Evolutionary conservation across 2,797 vertebrate genomes (phyloP).

Genomic region (Phataginus tetradactyla): DNA sequence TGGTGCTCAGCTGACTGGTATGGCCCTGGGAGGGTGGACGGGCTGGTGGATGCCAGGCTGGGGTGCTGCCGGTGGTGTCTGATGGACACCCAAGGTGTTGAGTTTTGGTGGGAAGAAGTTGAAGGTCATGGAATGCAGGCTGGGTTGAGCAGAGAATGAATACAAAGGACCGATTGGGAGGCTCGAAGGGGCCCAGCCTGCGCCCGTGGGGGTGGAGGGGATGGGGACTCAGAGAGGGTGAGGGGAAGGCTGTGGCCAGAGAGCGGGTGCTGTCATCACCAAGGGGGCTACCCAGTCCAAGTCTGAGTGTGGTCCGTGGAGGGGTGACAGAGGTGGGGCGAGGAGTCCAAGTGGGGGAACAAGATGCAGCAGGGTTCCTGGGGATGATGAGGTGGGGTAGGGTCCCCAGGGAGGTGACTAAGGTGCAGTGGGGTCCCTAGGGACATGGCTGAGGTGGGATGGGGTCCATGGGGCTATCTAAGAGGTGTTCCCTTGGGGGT

Average conservation of each 20-base stretch:
- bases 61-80: no score
- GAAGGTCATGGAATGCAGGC: no score
- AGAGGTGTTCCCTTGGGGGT: background rate
- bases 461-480: no score
- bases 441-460: no score
- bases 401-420: background rate
- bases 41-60: no score
- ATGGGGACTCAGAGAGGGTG: no score
- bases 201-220: no score
- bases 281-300: background rate
- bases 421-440: background rate
- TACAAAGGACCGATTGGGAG: background rate
- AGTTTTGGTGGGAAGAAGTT: background rate
- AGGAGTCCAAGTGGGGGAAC: no score
- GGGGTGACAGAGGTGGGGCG: no score
- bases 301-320: background rate
- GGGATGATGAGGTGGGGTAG: background rate
- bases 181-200: no score
- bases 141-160: background rate
- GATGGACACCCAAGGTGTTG: accelerated
- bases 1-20: accelerated
- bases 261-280: background rate
- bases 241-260: no score
- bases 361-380: background rate
- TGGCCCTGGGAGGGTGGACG: accelerated